Base-by-base conservation (phyloP, 2,113 vertebrate genomes). In the Plestiodon gilberti region DNA sequence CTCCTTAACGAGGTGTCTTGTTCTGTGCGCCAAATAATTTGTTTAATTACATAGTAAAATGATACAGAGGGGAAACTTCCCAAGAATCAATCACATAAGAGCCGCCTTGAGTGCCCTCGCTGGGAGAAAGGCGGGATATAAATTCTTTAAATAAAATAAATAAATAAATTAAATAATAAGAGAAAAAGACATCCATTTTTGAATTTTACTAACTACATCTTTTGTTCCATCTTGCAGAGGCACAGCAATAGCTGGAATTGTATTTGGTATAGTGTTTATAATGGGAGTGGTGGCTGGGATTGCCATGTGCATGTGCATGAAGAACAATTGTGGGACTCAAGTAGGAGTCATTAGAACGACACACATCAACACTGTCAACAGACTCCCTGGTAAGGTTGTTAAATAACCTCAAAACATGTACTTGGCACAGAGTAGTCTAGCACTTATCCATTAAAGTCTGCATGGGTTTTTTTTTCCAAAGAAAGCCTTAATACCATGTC, bases 201-300 rank as follows among this genome's bases (percentile, higher is more conserved):
- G 33, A 87, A 15, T 1, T 0, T 2, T 38, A 61, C 35, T 73
- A 43, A 89, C 61, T 22, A 18, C 35, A 0, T 87, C 33, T 94
- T 77, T 94, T 28, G 87, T 55, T 92, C 93, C 40, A 82, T 75
- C 82, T 96, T 84, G 38, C 91, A 99, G 98, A 92, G 98, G 98
- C 89, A 99, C 98, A 0, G 97, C 97, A 0, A 99, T 99, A 93
- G 98, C 98, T 0, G 98, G 98, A 18, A 99, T 99, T 17, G 97
- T 98, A 83, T 99, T 99, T 2, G 98, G 98, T 15, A 97, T 98
- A 52, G 97, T 98, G 30, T 99, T 99, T 89, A 95, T 99, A 94
- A 98, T 99, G 98, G 98, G 97, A 3, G 97, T 98, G 30, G 94
- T 98, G 86, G 98, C 97, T 0, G 97, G 97, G 20, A 91, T 98